Evolutionary conservation across 1,140 invertebrate genomes (phyloP).

Genomic region (Thalassaphorura encarpata): DNA sequence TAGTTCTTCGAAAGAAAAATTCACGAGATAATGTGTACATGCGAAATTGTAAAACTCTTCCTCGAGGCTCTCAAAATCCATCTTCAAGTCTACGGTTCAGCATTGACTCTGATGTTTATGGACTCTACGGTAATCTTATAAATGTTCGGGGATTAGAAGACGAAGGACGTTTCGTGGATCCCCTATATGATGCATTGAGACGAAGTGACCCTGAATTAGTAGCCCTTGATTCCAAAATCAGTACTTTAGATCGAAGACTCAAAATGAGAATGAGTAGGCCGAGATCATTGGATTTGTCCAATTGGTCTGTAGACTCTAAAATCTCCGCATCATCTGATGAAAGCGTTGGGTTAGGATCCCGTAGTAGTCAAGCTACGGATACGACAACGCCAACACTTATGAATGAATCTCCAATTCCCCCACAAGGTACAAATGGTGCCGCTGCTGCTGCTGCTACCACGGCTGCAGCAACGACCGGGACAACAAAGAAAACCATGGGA

Average conservation of each 20-base stretch:
- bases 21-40: constrained; percentile 36
- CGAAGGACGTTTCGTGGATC: constrained; percentile 54
- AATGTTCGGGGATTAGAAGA: constrained; percentile 77
- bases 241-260: constrained; percentile 63
- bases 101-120: constrained; percentile 66
- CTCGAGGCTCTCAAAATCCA: constrained; percentile 49
- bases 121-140: constrained; percentile 77
- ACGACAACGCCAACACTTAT: too few relatives aligned
- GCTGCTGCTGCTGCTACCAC: background rate
- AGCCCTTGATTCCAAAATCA: constrained; percentile 61
- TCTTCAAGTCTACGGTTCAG: constrained; percentile 36
- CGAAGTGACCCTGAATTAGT: constrained; percentile 71
- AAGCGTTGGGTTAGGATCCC: constrained; percentile 44
- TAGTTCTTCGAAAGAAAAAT: constrained; percentile 31
- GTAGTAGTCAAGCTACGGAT: constrained; percentile 39
- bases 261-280: constrained; percentile 69
- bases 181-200: constrained; percentile 60
- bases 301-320: constrained; percentile 76
- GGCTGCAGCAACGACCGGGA: constrained; percentile 12
- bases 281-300: constrained; percentile 68
- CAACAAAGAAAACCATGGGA: constrained; percentile 22
- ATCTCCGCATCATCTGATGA: constrained; percentile 71
- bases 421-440: too few relatives aligned
- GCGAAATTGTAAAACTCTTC: constrained; percentile 64
- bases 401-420: too few relatives aligned